These are phyloP conservation scores for Heterotis niloticus DNA, from an alignment of 2,113 vertebrate species.

Conservation along the genomic window DNA sequence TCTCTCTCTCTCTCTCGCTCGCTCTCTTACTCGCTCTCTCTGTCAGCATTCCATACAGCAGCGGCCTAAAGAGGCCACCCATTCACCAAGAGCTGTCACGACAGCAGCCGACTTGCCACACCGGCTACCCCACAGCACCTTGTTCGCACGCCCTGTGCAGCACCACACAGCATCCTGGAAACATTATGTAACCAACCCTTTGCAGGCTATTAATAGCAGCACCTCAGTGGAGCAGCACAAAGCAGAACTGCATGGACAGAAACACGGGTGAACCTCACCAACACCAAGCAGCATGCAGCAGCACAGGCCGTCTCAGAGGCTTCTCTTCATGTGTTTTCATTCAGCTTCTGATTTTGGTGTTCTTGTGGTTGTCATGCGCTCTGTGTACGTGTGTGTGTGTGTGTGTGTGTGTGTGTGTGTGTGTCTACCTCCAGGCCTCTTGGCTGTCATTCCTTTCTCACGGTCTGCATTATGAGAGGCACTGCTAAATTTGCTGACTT, in stretches of 20 bases:
- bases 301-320: too few species aligned
- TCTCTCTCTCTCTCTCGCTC: not conserved
- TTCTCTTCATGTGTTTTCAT: too few species aligned
- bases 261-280: too few species aligned
- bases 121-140: not conserved
- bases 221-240: not conserved
- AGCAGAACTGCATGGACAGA: too few species aligned
- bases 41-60: too few species aligned
- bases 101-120: not conserved
- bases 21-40: not conserved
- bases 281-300: too few species aligned
- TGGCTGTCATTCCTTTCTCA: constrained; percentile 8
- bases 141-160: not conserved
- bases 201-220: constrained; percentile 6
- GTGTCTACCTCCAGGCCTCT: not conserved
- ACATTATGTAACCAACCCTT: constrained; percentile 7
- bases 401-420: not conserved
- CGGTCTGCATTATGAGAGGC: not conserved
- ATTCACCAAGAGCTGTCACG: not conserved
- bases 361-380: too few species aligned
- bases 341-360: too few species aligned
- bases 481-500: constrained; percentile 10
- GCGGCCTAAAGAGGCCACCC: too few species aligned
- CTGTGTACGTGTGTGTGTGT: not conserved
- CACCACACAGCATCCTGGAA: not conserved